Base-by-base conservation (phyloP, 2,888 invertebrate species). In the Trissonchulus latispiculum region DNA sequence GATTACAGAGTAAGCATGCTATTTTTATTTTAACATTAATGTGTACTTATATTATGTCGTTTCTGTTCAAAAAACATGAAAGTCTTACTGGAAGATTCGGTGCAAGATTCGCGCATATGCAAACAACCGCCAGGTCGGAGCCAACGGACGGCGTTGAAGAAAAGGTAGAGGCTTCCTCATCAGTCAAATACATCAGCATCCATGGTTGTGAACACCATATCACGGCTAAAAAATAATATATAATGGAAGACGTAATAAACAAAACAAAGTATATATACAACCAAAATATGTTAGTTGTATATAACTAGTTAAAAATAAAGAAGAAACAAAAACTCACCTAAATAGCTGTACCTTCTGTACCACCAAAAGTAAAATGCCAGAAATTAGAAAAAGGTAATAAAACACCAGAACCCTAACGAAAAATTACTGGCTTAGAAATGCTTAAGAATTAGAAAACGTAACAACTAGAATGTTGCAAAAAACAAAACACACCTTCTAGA, bases 181-280 rank as follows among this genome's bases (percentile, higher is more conserved):
- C 86, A 33, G 81, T 82, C 73, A 87, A 79, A 79, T 87, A 87
- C 87, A 87, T 87, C 76, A 87, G 81, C 69, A 87, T 82, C 87
- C 87, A 87, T n/a, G 80, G 87, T 87, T 77, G 86, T 86, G 81
- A 87, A 87, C 32, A 87, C 83, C 70, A 87, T 76, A 77, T 87
- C 87, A 72, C 83, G 83, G 75, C 86, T 86, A 79, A 23, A 79
- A 75, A 61, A 71, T 36, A 70, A 36, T 71, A 33, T 23, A 23
- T 23, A 59, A 59, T 23, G 23, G 23, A 59, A 23, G 23, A 23
- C 59, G 28, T 23, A 59, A 59, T 28, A 28, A 59, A 59, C 23
- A 59, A 23, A 59, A 59, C 23, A 23, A 66, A 61, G n/a, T 70
- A 72, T 69, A 69, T 8, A 35, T 8, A 69, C 31, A 8, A n/a